Percentiles rank a stretch among this genome's conserved stretches.
Conservation (phyloP, 2,888 invertebrate genomes). For the Mesorhabditis belari region DNA sequence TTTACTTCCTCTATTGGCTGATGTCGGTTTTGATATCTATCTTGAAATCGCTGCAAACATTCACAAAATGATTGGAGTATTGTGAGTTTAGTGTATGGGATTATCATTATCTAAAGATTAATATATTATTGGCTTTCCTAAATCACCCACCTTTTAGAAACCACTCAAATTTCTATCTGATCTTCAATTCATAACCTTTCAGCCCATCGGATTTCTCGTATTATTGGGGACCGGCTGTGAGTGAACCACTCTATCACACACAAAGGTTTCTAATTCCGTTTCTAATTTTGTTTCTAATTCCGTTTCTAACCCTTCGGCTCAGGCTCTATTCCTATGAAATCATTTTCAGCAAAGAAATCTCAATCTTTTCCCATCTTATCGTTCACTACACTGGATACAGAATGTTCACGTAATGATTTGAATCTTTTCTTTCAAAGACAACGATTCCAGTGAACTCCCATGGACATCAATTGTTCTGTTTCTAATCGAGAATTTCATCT, state of each 20-base stretch:
- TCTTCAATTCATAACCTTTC: too few relatives aligned
- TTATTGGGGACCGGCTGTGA: not conserved
- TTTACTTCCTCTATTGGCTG: not conserved
- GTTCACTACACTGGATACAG: not conserved
- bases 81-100: too few relatives aligned
- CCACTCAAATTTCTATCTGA: too few relatives aligned
- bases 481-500: not conserved
- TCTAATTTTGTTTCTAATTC: too few relatives aligned
- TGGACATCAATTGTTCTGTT: not conserved
- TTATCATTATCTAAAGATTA: too few relatives aligned
- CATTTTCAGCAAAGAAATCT: not conserved
- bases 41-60: not conserved
- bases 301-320: too few relatives aligned
- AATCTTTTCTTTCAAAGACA: not conserved
- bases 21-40: not conserved
- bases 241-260: too few relatives aligned
- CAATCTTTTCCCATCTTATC: not conserved
- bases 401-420: not conserved
- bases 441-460: not conserved
- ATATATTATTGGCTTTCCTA: too few relatives aligned
- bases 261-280: too few relatives aligned
- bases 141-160: too few relatives aligned
- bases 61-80: not conserved
- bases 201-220: too few relatives aligned
- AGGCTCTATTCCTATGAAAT: too few relatives aligned